Evolutionary conservation across 2,113 vertebrate genomes (phyloP).

Genomic region (Peromyscus polionotus): DNA sequence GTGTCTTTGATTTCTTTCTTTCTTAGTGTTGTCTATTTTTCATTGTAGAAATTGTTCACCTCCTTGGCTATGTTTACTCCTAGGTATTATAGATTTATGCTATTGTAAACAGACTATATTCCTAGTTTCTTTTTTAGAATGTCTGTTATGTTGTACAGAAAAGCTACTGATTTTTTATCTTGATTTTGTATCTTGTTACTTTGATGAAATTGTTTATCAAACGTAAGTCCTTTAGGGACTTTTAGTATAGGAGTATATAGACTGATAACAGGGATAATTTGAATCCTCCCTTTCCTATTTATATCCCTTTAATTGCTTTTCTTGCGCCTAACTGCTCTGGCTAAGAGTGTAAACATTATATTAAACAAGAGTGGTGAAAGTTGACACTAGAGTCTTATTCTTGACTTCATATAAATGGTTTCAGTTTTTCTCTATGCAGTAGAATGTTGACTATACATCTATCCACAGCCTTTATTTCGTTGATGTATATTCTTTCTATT

Average conservation of each 20-base stretch:
- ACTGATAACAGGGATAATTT: neutral
- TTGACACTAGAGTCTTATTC: neutral
- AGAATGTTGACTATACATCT: neutral
- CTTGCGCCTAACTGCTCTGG: neutral
- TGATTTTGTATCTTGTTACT: neutral
- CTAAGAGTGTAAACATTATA: neutral
- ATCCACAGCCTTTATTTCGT: neutral
- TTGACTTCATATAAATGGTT: neutral
- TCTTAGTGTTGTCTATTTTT: neutral
- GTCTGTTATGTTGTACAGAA: neutral
- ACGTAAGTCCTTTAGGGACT: neutral
- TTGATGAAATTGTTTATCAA: neutral
- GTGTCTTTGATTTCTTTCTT: neutral
- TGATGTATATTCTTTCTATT: neutral
- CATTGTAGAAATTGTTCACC: neutral
- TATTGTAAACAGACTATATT: neutral
- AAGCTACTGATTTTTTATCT: neutral
- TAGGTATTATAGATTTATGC: neutral
- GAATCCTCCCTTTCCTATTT: neutral
- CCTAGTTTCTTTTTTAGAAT: neutral
- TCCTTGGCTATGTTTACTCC: neutral
- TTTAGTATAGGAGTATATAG: neutral
- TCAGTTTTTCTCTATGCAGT: neutral
- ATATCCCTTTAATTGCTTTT: neutral
- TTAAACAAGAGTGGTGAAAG: neutral